These are phyloP conservation scores for Sibirionetta formosa DNA, from an alignment of 2,797 vertebrate genomes.

Conservation along the genomic window DNA sequence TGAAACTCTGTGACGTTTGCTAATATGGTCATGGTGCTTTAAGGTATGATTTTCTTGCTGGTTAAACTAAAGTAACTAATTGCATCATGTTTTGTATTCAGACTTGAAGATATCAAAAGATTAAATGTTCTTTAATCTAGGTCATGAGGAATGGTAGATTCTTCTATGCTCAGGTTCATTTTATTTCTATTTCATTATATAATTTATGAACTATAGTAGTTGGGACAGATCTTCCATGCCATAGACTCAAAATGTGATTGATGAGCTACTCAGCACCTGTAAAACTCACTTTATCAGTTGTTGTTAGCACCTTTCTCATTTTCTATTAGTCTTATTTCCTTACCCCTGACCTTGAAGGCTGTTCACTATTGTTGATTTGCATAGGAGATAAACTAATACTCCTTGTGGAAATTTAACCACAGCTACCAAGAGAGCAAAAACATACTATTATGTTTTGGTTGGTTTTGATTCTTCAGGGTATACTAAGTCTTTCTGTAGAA, in stretches of 20 bases:
- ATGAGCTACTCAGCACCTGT: conserved; percentile 26
- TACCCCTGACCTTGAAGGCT: conserved; percentile 66
- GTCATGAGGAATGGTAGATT: neutral
- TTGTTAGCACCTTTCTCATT: conserved; percentile 31
- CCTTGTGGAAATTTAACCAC: neutral
- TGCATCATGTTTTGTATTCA: neutral
- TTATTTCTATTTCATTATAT: neutral
- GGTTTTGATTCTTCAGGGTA: neutral
- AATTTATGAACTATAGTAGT: neutral
- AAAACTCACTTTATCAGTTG: conserved; percentile 22
- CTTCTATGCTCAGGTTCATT: neutral
- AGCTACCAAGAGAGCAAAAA: neutral
- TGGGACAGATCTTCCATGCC: neutral
- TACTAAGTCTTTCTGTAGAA: neutral
- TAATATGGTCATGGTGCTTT: neutral
- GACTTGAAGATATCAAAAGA: neutral
- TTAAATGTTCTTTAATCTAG: neutral
- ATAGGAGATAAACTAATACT: neutral
- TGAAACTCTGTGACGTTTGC: neutral
- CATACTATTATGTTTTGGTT: neutral
- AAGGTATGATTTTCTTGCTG: neutral
- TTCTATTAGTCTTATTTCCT: conserved; percentile 54
- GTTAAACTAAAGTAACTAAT: neutral
- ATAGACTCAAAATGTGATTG: conserved; percentile 46
- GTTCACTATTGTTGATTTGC: neutral